Base-by-base conservation (phyloP, 2,888 invertebrate species). In the Lomographa bimaculata region DNA sequence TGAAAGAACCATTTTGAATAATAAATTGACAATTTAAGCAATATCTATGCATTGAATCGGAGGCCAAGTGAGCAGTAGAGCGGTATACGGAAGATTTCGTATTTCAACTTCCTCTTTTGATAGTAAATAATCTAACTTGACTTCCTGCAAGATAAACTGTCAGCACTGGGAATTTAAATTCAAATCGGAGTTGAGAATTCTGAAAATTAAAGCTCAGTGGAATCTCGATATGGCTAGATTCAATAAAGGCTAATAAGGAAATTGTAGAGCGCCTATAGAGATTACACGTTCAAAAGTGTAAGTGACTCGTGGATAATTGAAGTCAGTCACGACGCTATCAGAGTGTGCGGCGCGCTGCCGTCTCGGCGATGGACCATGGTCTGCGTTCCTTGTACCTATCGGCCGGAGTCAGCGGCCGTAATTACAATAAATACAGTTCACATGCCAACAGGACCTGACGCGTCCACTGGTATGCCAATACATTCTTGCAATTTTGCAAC, bases 371-470 rank as follows among this genome's bases (percentile, higher is more conserved):
- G 61, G 57, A 41, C 47, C 38, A 46, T 47, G 14, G 14, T 14
- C n/a, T n/a, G n/a, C n/a, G n/a, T n/a, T n/a, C 3, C 14, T 3
- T 14, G 46, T 27, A 38, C 17, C 35, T 25, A 25, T 35, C 20
- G 23, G 61, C 47, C 57, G 61, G 62, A 72, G 66, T 69, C 70
- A 71, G 66, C 64, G 69, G 58, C 64, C 73, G 74, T 84, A 82
- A 85, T 85, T 85, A 82, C 75, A 78, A 81, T 84, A 84, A 83
- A 78, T 77, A 78, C 72, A 64, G 77, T 72, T 74, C 76, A 74
- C 78, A 77, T 77, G 71, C 72, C 67, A 71, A 64, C 76, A 74
- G 74, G 78, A 77, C 73, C 73, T 56, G 57, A 67, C 64, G 60
- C 64, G 66, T 62, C 53, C 49, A 54, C 57, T 57, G 54, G 60